phyloP scores from a whole-genome alignment of 1,140 invertebrate genomes.

The Ceratina calcarata region DNA sequence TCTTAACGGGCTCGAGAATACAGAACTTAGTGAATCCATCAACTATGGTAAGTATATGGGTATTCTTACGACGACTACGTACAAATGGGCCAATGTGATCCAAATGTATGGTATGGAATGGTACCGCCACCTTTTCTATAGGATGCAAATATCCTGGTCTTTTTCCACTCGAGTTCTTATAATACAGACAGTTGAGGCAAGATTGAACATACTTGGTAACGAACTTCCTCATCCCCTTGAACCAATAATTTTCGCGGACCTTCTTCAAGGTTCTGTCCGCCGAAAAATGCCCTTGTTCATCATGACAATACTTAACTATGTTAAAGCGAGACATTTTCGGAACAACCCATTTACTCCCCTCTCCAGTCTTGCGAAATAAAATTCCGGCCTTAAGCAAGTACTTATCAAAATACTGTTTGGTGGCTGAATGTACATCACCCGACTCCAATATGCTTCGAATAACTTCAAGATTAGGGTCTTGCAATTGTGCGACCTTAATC shows the following conservation, averaged over 20 bases:
- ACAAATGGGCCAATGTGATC: too few species aligned
- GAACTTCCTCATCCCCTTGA: background rate
- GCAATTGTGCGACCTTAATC: background rate
- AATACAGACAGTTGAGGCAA: background rate
- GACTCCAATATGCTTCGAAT: too few species aligned
- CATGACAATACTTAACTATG: background rate
- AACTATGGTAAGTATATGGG: background rate
- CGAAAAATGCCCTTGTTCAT: background rate
- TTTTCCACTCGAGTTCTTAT: background rate
- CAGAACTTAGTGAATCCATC: background rate
- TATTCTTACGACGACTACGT: background rate
- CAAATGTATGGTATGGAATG: background rate
- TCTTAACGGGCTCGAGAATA: background rate
- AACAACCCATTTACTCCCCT: background rate
- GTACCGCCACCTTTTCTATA: background rate
- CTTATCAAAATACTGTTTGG: background rate
- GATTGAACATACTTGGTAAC: too few species aligned
- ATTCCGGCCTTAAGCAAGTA: background rate
- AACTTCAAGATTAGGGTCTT: background rate
- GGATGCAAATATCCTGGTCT: too few species aligned
- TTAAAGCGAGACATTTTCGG: background rate
- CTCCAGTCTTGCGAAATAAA: background rate
- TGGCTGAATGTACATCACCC: too few species aligned
- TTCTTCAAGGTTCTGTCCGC: background rate
- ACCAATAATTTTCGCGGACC: background rate